phyloP scores from a whole-genome alignment of 2,888 invertebrate species.

The Thalpophila matura region DNA sequence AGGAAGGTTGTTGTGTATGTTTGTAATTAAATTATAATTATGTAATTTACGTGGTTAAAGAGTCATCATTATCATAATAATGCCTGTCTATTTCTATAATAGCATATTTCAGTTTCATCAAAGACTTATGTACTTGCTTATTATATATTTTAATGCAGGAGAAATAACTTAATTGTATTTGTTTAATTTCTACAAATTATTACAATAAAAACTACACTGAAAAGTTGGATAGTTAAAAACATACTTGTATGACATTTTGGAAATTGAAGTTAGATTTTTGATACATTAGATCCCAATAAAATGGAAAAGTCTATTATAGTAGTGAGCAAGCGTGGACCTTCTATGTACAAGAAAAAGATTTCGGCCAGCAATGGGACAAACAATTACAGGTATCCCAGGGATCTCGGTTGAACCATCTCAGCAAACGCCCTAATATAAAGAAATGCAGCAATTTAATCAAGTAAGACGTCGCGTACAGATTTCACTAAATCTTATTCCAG shows the following conservation, averaged over 20 bases:
- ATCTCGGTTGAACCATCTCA: not conserved
- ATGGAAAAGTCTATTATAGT: no score
- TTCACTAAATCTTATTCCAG: slow-evolving; percentile 55
- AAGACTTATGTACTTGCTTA: no score
- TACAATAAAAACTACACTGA: no score
- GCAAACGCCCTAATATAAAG: slow-evolving; percentile 4
- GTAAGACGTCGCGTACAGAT: slow-evolving; percentile 43
- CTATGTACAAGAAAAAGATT: not conserved
- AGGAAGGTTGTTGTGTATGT: slow-evolving; percentile 14
- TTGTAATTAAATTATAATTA: slow-evolving; percentile 1
- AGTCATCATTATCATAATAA: no score
- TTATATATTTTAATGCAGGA: not conserved
- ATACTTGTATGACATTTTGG: no score
- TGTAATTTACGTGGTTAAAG: not conserved
- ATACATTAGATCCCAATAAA: no score
- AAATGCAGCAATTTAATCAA: slow-evolving; percentile 36
- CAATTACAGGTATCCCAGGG: not conserved
- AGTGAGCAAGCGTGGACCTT: no score
- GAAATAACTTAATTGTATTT: no score
- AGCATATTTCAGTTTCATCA: not conserved
- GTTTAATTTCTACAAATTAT: no score
- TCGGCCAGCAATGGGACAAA: no score
- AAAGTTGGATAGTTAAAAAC: no score
- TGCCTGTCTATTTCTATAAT: not conserved
- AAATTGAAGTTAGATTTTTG: no score